These are phyloP conservation scores for Caenorhabditis afra DNA, from an alignment of 2,888 invertebrate genomes.

Conservation along the genomic window DNA sequence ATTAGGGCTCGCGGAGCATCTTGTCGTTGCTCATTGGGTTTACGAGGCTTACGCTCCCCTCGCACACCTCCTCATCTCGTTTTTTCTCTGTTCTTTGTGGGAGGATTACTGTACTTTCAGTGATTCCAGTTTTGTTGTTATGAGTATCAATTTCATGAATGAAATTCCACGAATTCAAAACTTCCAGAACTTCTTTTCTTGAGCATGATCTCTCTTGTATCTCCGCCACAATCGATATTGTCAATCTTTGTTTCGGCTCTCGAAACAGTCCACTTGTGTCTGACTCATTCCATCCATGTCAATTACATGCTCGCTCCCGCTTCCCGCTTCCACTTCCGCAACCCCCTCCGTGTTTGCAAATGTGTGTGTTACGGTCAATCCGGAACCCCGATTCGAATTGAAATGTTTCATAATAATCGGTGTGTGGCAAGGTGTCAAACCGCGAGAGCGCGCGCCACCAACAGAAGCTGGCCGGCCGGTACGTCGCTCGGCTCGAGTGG, in stretches of 20 bases:
- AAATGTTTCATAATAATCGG: slow-evolving; percentile 58
- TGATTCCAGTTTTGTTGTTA: too few species aligned
- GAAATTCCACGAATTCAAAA: not conserved
- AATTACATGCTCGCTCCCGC: slow-evolving; percentile 37
- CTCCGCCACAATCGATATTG: too few species aligned
- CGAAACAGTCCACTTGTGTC: slow-evolving; percentile 14
- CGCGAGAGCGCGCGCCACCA: slow-evolving; percentile 25
- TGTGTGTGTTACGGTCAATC: slow-evolving; percentile 30
- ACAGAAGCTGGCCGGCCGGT: slow-evolving; percentile 12
- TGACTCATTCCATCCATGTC: slow-evolving; percentile 53
- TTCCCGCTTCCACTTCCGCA: slow-evolving; percentile 12
- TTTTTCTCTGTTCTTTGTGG: too few species aligned
- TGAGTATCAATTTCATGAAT: not conserved
- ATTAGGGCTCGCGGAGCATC: slow-evolving; percentile 4
- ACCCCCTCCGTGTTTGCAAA: slow-evolving; percentile 29
- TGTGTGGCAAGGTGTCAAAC: slow-evolving; percentile 59
- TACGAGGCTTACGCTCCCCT: slow-evolving; percentile 14
- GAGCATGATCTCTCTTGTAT: too few species aligned
- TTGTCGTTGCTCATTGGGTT: slow-evolving; percentile 20
- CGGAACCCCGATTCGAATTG: slow-evolving; percentile 36
- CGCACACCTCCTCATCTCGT: slow-evolving; percentile 1
- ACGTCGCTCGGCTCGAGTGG: slow-evolving; percentile 46
- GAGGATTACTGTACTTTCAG: too few species aligned
- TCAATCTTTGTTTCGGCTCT: slow-evolving; percentile 11
- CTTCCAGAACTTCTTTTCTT: not conserved